phyloP scores from a whole-genome alignment of 2,113 vertebrate genomes.

The Hymenochirus boettgeri region DNA sequence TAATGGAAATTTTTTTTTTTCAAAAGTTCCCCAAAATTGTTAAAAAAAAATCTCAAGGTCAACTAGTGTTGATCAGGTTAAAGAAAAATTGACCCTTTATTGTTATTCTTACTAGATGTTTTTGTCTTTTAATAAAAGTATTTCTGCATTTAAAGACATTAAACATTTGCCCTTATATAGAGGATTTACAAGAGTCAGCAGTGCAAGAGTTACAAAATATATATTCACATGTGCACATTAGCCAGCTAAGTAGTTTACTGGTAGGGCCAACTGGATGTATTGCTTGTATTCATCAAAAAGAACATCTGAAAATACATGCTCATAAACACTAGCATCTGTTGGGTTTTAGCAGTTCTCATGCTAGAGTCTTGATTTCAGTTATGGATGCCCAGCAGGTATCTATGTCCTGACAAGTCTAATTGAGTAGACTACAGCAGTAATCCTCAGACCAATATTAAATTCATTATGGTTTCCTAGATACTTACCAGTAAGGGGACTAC shows the following conservation, averaged over 20 bases:
- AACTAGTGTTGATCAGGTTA: too few relatives aligned
- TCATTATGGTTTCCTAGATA: too few relatives aligned
- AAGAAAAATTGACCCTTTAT: too few relatives aligned
- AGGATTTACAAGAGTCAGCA: neutral
- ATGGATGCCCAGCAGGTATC: slow-evolving; percentile 50
- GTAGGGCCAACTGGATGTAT: slow-evolving; percentile 30
- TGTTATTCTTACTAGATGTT: too few relatives aligned
- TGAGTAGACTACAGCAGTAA: slow-evolving; percentile 8
- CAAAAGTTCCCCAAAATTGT: too few relatives aligned
- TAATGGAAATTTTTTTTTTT: too few relatives aligned
- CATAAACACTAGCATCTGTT: slow-evolving; percentile 41
- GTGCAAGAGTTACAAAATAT: slow-evolving; percentile 10
- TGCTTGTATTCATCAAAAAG: slow-evolving; percentile 34
- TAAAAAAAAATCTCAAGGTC: too few relatives aligned
- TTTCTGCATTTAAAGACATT: neutral
- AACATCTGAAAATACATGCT: slow-evolving; percentile 37
- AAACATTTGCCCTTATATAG: neutral
- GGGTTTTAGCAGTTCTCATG: slow-evolving; percentile 40
- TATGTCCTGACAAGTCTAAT: slow-evolving; percentile 49
- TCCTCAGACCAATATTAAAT: too few relatives aligned
- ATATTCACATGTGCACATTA: slow-evolving; percentile 18
- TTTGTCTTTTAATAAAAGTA: too few relatives aligned
- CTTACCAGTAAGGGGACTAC: too few relatives aligned
- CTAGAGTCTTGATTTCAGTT: slow-evolving; percentile 27
- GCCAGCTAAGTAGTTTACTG: slow-evolving; percentile 24